A percentile compares a stretch with the other conserved stretches of the same genome.
Evolutionary conservation across 1,140 invertebrate species (phyloP).

Genomic region (Zophobas atratus): DNA sequence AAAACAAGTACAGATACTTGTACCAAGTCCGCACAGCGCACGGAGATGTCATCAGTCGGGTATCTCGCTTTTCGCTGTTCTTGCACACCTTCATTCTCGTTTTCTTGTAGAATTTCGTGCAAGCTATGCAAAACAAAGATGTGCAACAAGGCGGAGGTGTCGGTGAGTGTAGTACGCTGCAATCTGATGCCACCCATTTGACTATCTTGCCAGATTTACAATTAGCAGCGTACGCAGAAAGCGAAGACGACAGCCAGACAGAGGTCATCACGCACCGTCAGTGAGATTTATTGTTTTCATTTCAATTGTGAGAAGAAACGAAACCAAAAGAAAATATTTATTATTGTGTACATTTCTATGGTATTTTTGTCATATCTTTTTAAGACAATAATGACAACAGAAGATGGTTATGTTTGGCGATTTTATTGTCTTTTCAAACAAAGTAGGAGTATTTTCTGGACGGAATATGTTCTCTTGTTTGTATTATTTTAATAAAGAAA

Average conservation of each 20-base stretch:
- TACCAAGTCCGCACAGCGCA: slow-evolving; percentile 91
- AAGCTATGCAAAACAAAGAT: slow-evolving; percentile 82
- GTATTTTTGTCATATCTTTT: slow-evolving; percentile 21
- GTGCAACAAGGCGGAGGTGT: slow-evolving; percentile 64
- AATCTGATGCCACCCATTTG: slow-evolving; percentile 81
- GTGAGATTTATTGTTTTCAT: slow-evolving; percentile 1
- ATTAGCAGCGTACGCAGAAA: slow-evolving; percentile 68
- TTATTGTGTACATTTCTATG: not conserved
- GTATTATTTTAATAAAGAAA: slow-evolving; percentile 42
- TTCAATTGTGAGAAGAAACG: not conserved
- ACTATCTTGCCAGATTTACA: slow-evolving; percentile 75
- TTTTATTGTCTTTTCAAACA: slow-evolving; percentile 17
- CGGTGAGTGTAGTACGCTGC: slow-evolving; percentile 81
- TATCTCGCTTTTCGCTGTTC: slow-evolving; percentile 58
- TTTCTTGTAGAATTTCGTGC: slow-evolving; percentile 81
- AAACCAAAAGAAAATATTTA: not conserved
- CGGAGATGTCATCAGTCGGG: slow-evolving; percentile 92
- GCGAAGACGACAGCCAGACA: slow-evolving; percentile 68
- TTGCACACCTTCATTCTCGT: not conserved
- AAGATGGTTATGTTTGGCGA: not conserved
- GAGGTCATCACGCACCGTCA: slow-evolving; percentile 51
- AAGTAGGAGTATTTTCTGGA: slow-evolving; percentile 3
- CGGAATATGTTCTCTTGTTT: slow-evolving; percentile 34
- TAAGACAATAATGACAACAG: slow-evolving; percentile 23
- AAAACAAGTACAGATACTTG: slow-evolving; percentile 89